A percentile compares a stretch with the other conserved stretches of the same genome.
Evolutionary conservation across 2,113 vertebrate species (phyloP).

Genomic region (Chamaea fasciata): DNA sequence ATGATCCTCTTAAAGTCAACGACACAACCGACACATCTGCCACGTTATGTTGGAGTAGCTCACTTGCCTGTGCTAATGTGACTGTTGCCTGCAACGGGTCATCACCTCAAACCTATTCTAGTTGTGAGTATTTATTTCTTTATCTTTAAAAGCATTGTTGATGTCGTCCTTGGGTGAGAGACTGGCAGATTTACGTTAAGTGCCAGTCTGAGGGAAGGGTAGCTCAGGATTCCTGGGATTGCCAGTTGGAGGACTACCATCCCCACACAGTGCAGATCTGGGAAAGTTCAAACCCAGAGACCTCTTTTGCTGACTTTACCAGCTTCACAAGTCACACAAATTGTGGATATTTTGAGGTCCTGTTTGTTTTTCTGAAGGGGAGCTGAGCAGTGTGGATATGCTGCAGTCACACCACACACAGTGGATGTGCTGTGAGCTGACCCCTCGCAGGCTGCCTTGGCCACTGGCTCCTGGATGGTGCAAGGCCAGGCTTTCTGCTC

Average conservation of each 20-base stretch:
- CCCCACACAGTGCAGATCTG: too few species aligned
- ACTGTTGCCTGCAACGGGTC: fast-evolving
- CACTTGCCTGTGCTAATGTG: fast-evolving
- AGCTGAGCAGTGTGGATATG: not conserved
- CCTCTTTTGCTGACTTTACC: not conserved
- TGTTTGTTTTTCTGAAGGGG: not conserved
- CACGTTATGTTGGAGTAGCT: fast-evolving
- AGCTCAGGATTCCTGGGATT: not conserved
- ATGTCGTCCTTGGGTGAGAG: not conserved
- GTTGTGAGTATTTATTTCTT: not conserved
- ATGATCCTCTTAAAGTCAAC: fast-evolving
- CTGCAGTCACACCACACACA: too few species aligned
- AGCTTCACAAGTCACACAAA: not conserved
- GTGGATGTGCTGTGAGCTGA: not conserved
- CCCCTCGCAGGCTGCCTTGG: not conserved
- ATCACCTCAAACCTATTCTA: fast-evolving
- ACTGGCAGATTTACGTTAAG: not conserved
- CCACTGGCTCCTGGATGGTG: not conserved
- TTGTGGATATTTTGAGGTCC: not conserved
- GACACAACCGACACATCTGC: fast-evolving
- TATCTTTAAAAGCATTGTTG: not conserved
- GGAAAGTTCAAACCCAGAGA: not conserved
- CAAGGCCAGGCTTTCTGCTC: not conserved
- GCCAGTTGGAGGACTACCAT: fast-evolving
- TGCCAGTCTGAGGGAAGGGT: not conserved